phyloP scores from a whole-genome alignment of 2,888 invertebrate genomes.

The Eueremaeus valkanovi region DNA sequence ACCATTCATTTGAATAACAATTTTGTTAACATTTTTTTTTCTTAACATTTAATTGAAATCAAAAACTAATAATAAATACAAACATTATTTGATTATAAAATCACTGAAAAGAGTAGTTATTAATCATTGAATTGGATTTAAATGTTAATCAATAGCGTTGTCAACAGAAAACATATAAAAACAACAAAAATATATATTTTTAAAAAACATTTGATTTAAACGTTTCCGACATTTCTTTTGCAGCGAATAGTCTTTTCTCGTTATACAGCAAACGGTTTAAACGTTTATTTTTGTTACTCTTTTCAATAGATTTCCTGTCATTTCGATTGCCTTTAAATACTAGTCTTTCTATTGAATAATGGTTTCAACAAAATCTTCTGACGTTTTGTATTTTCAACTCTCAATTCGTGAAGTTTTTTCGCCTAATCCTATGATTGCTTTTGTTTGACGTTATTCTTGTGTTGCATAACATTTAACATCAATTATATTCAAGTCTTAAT shows the following conservation, averaged over 20 bases:
- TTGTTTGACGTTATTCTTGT: no score
- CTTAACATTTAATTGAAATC: no score
- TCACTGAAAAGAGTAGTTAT: background rate
- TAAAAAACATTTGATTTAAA: constrained; percentile 15
- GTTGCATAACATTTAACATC: no score
- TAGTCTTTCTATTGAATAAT: background rate
- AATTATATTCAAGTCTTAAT: no score
- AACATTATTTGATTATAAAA: background rate
- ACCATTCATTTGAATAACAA: no score
- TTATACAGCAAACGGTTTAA: no score
- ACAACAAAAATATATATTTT: background rate
- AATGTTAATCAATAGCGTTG: background rate
- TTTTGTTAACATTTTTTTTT: no score
- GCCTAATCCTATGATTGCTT: no score
- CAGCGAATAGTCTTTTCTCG: no score
- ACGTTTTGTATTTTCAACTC: background rate
- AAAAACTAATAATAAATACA: background rate
- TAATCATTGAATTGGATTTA: background rate
- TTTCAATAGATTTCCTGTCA: no score
- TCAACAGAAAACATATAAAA: background rate
- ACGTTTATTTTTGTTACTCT: background rate
- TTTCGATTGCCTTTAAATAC: no score
- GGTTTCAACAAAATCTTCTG: background rate
- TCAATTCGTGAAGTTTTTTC: no score
- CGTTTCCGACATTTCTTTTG: constrained; percentile 6